These are phyloP conservation scores for Laspeyria flexula DNA, from an alignment of 2,888 invertebrate species.

Conservation along the genomic window DNA sequence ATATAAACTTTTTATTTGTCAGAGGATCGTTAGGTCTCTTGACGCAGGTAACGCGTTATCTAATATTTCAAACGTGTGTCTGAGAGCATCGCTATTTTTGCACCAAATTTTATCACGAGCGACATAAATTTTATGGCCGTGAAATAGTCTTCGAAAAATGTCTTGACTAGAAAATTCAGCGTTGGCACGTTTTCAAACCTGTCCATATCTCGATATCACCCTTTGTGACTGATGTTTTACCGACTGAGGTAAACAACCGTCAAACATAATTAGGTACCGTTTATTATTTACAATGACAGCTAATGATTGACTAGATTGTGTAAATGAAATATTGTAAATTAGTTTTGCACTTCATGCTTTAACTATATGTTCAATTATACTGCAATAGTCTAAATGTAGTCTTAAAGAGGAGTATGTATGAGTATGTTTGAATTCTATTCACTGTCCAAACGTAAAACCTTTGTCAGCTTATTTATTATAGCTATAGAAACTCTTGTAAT, in stretches of 20 bases:
- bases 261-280: slow-evolving; percentile 34
- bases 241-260: slow-evolving; percentile 45
- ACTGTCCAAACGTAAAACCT: no score
- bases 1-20: slow-evolving; percentile 23
- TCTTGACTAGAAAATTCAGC: slow-evolving; percentile 55
- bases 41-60: slow-evolving; percentile 36
- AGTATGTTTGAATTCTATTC: no score
- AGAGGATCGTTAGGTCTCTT: slow-evolving; percentile 19
- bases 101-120: slow-evolving; percentile 55
- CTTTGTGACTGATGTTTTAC: slow-evolving; percentile 51
- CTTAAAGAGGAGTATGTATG: no score
- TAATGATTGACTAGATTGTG: slow-evolving; percentile 20
- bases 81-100: slow-evolving; percentile 64
- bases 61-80: slow-evolving; percentile 43
- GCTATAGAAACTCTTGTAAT: no score
- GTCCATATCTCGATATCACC: slow-evolving; percentile 59
- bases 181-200: slow-evolving; percentile 75
- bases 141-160: slow-evolving; percentile 67
- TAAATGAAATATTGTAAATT: neutral
- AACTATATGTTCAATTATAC: no score
- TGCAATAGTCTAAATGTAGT: no score
- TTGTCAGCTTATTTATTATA: no score
- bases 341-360: neutral
- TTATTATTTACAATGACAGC: slow-evolving; percentile 29
- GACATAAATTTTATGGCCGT: slow-evolving; percentile 69